Base-by-base conservation (phyloP, 2,113 vertebrate genomes). In the Platysteira castanea region DNA sequence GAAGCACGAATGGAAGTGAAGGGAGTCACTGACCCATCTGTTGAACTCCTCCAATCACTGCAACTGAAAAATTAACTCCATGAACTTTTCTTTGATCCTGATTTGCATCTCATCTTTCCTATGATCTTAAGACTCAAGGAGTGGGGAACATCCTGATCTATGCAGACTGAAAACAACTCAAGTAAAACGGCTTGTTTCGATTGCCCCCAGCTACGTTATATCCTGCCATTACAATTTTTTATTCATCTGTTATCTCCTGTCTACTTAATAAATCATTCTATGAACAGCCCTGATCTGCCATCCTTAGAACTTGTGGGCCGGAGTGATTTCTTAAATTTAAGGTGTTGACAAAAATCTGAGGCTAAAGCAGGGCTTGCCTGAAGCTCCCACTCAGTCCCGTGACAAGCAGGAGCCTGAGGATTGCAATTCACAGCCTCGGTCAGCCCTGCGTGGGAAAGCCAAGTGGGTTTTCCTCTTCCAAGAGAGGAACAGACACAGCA, bases 181-280 rank as follows among this genome's bases (percentile, higher is more conserved):
- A 27, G n/a, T 33, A 8, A 33, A 68, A 27, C 8, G 14, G 4
- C 42, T 39, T 5, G 11, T 57, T 28, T 49, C 53, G 47, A n/a
- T 15, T 17, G 30, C 41, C 18, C 14, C 37, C 59, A 27, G 18
- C 11, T n/a, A 13, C 0, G 1, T 63, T 28, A 1, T 13, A 17
- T n/a, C 37, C 17, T 52, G 37, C 37, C 30, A n/a, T 52, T 28
- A 17, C n/a, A 22, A 39, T 17, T 13, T 27, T 47, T 33, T 9
- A 35, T 53, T 54, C 0, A 3, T 13, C 27, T 27, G 3, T 33
- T 57, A 27, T 27, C 13, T 31, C 52, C n/a, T 33, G 16, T 37
- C n/a, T 68, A 42, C n/a, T 81, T 33, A 49, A 49, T 33, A 57
- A 68, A 33, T 26, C 2, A 20, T 37, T 46, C 15, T 31, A 7